Evolutionary conservation across 2,888 invertebrate species (phyloP).

Genomic region (Ommatoiulus sabulosus): DNA sequence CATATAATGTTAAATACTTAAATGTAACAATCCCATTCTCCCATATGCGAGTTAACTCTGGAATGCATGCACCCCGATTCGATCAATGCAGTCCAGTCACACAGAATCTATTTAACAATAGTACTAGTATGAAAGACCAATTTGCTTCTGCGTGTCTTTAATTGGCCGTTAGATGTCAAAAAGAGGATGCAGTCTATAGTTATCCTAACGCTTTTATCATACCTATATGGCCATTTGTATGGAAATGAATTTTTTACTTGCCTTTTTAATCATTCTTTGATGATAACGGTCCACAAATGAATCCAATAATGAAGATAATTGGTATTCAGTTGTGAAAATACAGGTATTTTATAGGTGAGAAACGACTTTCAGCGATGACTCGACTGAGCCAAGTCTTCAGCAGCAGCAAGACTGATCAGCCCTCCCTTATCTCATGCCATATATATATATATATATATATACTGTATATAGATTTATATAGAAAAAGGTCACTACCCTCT

Average conservation of each 20-base stretch:
- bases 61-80: too few species aligned
- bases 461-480: too few species aligned
- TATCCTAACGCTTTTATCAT: conserved; percentile 17
- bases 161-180: not conserved
- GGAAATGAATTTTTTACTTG: conserved; percentile 31
- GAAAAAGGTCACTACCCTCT: conserved; percentile 15
- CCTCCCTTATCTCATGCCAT: not conserved
- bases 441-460: not conserved
- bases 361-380: not conserved
- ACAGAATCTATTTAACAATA: not conserved
- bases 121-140: not conserved
- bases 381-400: not conserved
- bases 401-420: not conserved
- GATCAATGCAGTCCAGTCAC: too few species aligned
- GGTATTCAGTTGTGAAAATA: conserved; percentile 39
- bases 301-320: not conserved
- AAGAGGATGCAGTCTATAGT: not conserved
- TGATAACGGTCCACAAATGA: conserved; percentile 41
- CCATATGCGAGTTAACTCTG: too few species aligned
- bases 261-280: not conserved
- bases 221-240: conserved; percentile 5
- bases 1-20: too few species aligned
- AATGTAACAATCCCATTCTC: too few species aligned
- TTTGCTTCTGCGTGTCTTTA: conserved; percentile 9
- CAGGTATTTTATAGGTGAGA: conserved; percentile 22